Conservation (phyloP, 2,888 invertebrate species). For the Ennomos quercinarius region DNA sequence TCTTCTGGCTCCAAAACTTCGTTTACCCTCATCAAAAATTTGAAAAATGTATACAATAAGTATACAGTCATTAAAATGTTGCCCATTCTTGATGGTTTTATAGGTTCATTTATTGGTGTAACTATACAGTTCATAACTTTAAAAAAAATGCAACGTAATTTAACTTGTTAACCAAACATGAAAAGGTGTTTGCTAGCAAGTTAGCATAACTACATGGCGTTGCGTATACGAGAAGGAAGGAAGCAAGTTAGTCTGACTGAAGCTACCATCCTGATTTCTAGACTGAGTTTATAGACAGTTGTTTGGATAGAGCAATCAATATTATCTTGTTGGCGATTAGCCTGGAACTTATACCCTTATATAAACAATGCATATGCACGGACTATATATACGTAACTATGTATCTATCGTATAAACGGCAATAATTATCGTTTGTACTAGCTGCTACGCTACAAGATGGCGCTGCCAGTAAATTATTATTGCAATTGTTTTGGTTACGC, state of each 20-base stretch:
- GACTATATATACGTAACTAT: slow-evolving; percentile 3
- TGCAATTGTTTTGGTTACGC: slow-evolving; percentile 48
- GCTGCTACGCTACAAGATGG: slow-evolving; percentile 46
- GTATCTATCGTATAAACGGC: slow-evolving; percentile 20
- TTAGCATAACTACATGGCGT: not conserved
- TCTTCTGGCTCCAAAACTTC: too few species aligned
- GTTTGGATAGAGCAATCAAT: slow-evolving; percentile 37
- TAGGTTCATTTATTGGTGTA: too few species aligned
- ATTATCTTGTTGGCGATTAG: slow-evolving; percentile 29
- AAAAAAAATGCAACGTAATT: too few species aligned
- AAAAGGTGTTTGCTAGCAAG: slow-evolving; percentile 3
- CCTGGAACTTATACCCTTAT: slow-evolving; percentile 29
- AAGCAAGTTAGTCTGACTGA: not conserved
- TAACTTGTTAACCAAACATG: too few species aligned
- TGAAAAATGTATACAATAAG: too few species aligned
- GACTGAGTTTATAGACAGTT: slow-evolving; percentile 6
- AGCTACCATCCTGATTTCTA: slow-evolving; percentile 3
- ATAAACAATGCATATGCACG: slow-evolving; percentile 6
- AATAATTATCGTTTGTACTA: slow-evolving; percentile 46
- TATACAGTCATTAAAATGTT: too few species aligned
- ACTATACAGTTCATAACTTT: too few species aligned
- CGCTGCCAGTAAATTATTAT: slow-evolving; percentile 52
- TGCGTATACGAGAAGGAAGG: too few species aligned
- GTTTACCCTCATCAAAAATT: too few species aligned
- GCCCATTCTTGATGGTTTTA: too few species aligned